These are phyloP conservation scores for Hippolais icterina DNA, from an alignment of 2,113 vertebrate species.

Conservation along the genomic window DNA sequence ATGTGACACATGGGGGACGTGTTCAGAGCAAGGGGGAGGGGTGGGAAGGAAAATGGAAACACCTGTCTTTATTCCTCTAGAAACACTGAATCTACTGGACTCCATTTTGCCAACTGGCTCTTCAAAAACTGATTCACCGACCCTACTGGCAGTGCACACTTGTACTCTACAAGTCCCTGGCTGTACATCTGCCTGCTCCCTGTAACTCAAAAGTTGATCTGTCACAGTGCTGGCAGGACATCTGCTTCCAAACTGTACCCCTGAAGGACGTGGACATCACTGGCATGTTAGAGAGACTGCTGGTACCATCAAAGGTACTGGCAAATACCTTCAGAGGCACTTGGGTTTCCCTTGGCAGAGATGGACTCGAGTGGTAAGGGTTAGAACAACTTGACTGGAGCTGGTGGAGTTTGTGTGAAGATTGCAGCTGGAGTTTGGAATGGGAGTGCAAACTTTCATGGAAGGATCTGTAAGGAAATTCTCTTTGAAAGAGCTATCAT, in stretches of 20 bases:
- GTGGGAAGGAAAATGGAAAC: background rate
- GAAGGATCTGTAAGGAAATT: conserved; percentile 27
- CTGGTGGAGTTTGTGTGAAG: background rate
- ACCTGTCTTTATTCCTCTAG: conserved; percentile 34
- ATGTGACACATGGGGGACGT: conserved; percentile 32
- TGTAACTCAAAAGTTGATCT: background rate
- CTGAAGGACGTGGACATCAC: background rate
- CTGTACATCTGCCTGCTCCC: background rate
- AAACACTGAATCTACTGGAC: conserved; percentile 42
- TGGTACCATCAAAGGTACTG: background rate
- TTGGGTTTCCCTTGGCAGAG: background rate
- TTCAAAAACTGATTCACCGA: background rate
- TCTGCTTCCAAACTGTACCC: conserved; percentile 1
- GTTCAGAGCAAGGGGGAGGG: conserved; percentile 18
- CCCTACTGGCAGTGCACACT: background rate
- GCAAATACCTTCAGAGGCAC: background rate
- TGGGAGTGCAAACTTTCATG: background rate
- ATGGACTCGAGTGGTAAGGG: background rate
- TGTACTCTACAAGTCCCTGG: background rate
- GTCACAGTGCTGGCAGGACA: background rate
- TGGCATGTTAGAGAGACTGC: background rate
- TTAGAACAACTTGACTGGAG: background rate
- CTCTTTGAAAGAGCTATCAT: background rate
- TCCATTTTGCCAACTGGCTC: conserved; percentile 2
- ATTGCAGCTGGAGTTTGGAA: background rate